Base-by-base conservation (phyloP, 1,140 invertebrate genomes). In the silkworm (Bombyx mori) region DNA sequence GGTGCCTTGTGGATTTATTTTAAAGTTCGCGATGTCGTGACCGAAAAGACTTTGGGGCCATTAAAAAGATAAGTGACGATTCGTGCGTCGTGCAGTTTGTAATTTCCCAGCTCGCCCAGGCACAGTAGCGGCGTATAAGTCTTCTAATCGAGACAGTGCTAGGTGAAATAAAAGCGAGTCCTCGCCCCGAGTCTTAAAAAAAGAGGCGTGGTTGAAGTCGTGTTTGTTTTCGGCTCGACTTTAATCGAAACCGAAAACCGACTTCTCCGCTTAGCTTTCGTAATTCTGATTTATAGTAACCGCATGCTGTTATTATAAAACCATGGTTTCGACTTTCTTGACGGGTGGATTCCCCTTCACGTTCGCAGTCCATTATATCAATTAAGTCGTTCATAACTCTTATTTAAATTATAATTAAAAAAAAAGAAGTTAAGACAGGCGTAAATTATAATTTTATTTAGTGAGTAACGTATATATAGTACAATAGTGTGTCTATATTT, bases 261-360 rank as follows among this genome's bases (percentile, higher is more conserved):
- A 69, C 50, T 73, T 63, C 63, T 69, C 64, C 9, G 56, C 66
- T 77, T 75, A 73, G 57, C 61, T 61, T 75, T 64, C 67, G 73
- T 78, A 83, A 78, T 83, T 82, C 67, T 82, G 73, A 86, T 84
- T 84, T 82, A 84, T 82, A 75, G 71, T 70, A 54, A 73, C 71
- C 73, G 66, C 69, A 74, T 68, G 73, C 67, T 72, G 75, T 85
- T 81, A 77, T 76, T 80, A 84, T 75, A 57, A 73, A 70, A 61
- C 68, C 64, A 69, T 71, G 61, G 62, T 71, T 68, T 60, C 66
- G 65, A 73, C 69, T 73, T 69, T 65, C 62, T 68, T 56, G 55
- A 60, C 57, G 63, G 62, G 54, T 57, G 52, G 53, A 67, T 66
- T 69, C 68, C 76, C 64, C 73, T 74, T 60, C 57, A 68, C 62